Base-by-base conservation (phyloP, 37 sponge, comb jelly and placozoan genomes). In the Spongia lamella region DNA sequence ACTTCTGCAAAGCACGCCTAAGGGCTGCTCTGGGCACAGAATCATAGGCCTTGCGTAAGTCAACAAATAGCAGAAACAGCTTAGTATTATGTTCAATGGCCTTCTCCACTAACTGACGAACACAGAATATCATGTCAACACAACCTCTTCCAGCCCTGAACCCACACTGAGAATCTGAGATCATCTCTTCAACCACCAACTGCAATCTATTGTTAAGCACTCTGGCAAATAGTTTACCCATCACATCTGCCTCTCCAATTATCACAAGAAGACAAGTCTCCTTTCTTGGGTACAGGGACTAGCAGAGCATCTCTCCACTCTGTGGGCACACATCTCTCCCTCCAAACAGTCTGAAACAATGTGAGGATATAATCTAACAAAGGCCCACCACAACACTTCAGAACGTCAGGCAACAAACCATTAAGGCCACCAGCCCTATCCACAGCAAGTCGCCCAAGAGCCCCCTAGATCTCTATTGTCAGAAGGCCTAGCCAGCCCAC, bases 31-130 rank as follows among this genome's bases (percentile, higher is more conserved):
- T n/a, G n/a, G n/a, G n/a, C 25, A 78, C 68, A 36, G 61, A 73
- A 37, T 73, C 34, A 40, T 69, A 69, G 47, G 71, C 71, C 51
- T 69, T 69, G 22, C 59, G 63, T 29, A 76, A 47, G 49, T 68
- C 49, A 24, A n/a, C n/a, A 38, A 79, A 79, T 16, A 68, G 59
- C 59, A 68, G 35, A 39, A 66, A 67, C 16, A 79, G 14, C 38
- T 67, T 25, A 61, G 58, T 56, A n/a, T 68, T 68, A 38, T 68
- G 70, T 29, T 79, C 79, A 22, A 49, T 17, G 27, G 72, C 63
- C 39, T 31, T 76, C 66, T 35, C 63, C 38, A 70, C 36, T 51
- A 76, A 5, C 52, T 67, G 78, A 21, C 63, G 5, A 43, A 24
- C 39, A 67, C 51, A 76, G 20, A 36, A 66, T 29, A 36, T 70